Base-by-base conservation (phyloP, 92 coral and sea anemone genomes). In the Galaxea fascicularis region DNA sequence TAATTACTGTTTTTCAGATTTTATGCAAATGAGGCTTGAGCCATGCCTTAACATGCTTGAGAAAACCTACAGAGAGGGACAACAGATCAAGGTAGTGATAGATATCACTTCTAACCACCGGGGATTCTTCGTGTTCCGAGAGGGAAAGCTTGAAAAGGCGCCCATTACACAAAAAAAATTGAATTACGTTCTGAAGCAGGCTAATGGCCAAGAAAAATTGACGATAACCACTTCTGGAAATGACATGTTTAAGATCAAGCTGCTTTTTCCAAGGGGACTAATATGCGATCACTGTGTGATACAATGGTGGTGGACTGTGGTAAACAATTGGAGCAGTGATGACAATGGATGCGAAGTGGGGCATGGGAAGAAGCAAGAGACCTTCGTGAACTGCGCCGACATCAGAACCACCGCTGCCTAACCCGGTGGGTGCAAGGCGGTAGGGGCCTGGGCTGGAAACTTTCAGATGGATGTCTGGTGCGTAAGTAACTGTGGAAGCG, bases 321-420 rank as follows among this genome's bases (percentile, higher is more conserved):
- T 90, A 0, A 93, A 93, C 44, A 93, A 85, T 76, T 85, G 93
- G 95, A 93, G 89, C 4, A 89, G 92, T 24, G 92, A 89, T 21
- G 79, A 49, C 39, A 78, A 82, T 12, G 57, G 49, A 44, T 90
- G 93, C 25, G 93, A 90, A 8, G 27, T 80, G 25, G 93, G 93
- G 0, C 70, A 85, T 4, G 83, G 89, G 10, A 16, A 68, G 73
- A 74, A 59, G 22, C 98, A 92, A 60, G 98, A 94, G 35, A 82
- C 93, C 14, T 94, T 94, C 30, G 98, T 94, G 5, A 94, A 92
- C 85, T 94, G 98, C 80, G 98, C 98, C 51, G 98, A 94, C 73
- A 78, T 94, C 15, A 72, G 54, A 27, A 89, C 92, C 71, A 65
- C 87, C 10, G 78, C 84, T 26, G 73, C 85, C 39, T 67, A 76